Base-by-base conservation (phyloP, 2,797 vertebrate genomes). In the Rhinophrynus dorsalis region DNA sequence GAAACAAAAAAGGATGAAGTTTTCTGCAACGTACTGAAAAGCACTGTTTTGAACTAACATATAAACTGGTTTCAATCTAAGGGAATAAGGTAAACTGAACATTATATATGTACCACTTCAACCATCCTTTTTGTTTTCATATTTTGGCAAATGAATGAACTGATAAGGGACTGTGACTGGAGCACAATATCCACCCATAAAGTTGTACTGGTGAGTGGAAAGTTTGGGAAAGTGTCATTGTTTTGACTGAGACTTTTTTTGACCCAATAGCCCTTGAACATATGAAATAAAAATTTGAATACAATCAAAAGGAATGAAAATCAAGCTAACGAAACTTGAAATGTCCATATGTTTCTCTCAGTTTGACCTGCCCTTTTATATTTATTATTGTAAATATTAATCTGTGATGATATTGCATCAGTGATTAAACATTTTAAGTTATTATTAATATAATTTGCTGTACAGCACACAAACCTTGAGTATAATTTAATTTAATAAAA, bases 1-100 rank as follows among this genome's bases (percentile, higher is more conserved):
- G 84, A 96, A 96, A 82, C 94, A 96, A 86, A 96, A 96, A 91
- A 83, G 94, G 70, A 96, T 96, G 94, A 96, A 96, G 83, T 96
- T 96, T 84, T 96, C 94, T 66, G 94, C 94, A 21, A 89, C 93
- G 66, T 94, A 95, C 84, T 96, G 77, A 89, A 85, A 65, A 33
- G 61, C 35, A 54, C 62, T 59, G 15, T 50, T 59, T 67, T 56
- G 23, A 74, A 75, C 55, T 74, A 57, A 78, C 58, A 59, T 12
- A 73, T 24, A 1, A 65, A 75, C 66, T 71, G 50, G 42, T 69
- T 68, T 50, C 51, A 38, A 65, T 52, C 52, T 58, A 74, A 59
- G 57, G 57, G 58, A 69, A 42, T 72, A 27, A 71, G 21, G 68
- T 64, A 60, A 50, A 40, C 24, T 21, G 30, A 35, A 48, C 8